Evolutionary conservation across 2,888 invertebrate species (phyloP).

Genomic region (Tineola bisselliella): DNA sequence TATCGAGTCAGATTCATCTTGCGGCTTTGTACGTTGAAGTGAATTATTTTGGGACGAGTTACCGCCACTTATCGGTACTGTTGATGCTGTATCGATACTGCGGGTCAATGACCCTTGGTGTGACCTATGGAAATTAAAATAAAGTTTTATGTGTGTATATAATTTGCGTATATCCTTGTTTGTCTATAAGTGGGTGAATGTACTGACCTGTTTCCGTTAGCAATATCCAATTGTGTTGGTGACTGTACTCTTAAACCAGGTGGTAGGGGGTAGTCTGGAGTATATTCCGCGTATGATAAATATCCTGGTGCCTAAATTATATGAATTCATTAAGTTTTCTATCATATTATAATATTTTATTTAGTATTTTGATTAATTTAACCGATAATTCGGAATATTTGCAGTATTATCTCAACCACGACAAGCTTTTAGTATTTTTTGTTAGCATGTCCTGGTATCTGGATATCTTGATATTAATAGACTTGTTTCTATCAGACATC

Average conservation of each 20-base stretch:
- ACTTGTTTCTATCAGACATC: no score
- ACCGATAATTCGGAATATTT: no score
- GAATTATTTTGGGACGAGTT: conserved; percentile 55
- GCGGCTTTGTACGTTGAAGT: conserved; percentile 46
- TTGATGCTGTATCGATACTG: conserved; percentile 57
- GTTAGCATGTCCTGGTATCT: no score
- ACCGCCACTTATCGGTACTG: conserved; percentile 48
- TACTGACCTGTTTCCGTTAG: conserved; percentile 32
- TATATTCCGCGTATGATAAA: conserved; percentile 12
- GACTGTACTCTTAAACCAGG: conserved; percentile 54
- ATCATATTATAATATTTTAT: no score
- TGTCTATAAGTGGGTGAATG: no score
- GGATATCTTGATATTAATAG: no score
- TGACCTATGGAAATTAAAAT: conserved; percentile 29
- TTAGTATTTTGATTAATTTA: no score
- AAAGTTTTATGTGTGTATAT: no score
- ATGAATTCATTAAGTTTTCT: background rate
- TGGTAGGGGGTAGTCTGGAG: conserved; percentile 55
- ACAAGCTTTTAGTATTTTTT: no score
- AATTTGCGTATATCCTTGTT: no score
- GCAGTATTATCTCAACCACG: no score
- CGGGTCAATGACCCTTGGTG: conserved; percentile 58
- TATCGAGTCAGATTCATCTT: conserved; percentile 52
- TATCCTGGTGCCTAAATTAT: conserved; percentile 13
- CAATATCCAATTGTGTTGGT: conserved; percentile 38